Evolutionary conservation across 2,888 invertebrate genomes (phyloP), one percentile per base, ranked within the genome.

Genomic region (Scelioninae gen. 1): DNA sequence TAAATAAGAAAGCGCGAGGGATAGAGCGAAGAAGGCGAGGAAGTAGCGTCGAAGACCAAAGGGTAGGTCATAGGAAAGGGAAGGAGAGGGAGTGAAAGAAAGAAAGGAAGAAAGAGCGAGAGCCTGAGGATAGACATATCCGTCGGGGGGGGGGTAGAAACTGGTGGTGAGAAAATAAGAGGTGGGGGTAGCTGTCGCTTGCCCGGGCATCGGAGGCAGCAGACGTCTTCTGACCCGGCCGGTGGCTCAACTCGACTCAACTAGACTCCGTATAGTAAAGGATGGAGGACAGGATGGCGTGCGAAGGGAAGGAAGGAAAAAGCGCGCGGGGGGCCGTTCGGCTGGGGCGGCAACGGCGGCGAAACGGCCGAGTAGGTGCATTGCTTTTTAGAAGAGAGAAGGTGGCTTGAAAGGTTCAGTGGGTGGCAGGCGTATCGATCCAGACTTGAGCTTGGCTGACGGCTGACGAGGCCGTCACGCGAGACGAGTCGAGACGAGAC

Each of bases 211-310:
- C 91, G 91, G 91, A 90, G 89, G 90, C 91, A 92, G 92, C 92
- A 92, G 92, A 92, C 92, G 92, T 92, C 92, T 92, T 91, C 91
- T 92, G 91, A 92, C 92, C 92, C 92, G 92, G 92, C 91, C 90
- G 89, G 93, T 92, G 92, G 92, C 93, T 93, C 88, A 86, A 89
- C 89, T 89, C 89, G 88, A 86, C 68, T 90, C 91, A 88, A 90
- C 88, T 87, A 87, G 87, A 88, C 87, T 88, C 84, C 81, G 87
- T 84, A 72, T 43, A 72, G 74, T 74, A 71, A 82, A 65, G 75
- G 63, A 76, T 77, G 72, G 74, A 87, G 86, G 86, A 87, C 88
- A 85, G 86, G 86, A 85, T 84, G 83, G 85, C 83, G 84, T 82
- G 86, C 86, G 85, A 87, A 84, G 80, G 80, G 84, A 83, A 85